phyloP scores from a whole-genome alignment of 2,113 vertebrate genomes.

The Panthera tigris region DNA sequence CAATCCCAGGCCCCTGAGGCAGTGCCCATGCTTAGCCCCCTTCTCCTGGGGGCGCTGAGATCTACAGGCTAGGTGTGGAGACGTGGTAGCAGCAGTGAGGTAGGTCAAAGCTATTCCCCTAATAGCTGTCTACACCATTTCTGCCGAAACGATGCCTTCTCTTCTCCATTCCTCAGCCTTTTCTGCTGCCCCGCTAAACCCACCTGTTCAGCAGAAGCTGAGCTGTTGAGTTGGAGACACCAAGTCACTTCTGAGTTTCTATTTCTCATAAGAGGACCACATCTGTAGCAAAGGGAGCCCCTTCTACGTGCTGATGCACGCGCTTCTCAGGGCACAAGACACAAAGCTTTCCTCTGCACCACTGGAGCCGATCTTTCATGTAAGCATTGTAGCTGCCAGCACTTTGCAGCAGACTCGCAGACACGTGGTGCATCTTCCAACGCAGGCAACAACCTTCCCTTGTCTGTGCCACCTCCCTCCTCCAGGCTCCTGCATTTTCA shows the following conservation, averaged over 20 bases:
- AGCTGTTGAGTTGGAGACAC: background rate
- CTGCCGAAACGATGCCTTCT: background rate
- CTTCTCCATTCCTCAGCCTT: background rate
- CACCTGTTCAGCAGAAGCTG: background rate
- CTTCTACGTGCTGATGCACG: background rate
- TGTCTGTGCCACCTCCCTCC: background rate
- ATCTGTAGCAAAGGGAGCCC: background rate
- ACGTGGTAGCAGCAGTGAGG: background rate
- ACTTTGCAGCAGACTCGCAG: constrained; percentile 20
- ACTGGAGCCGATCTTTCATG: background rate
- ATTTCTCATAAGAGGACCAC: background rate
- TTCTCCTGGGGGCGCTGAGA: background rate
- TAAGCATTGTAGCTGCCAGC: background rate
- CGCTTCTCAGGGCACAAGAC: background rate
- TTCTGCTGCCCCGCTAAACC: background rate
- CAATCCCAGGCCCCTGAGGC: background rate
- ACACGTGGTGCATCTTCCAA: background rate
- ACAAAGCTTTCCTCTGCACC: background rate
- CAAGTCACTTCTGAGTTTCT: background rate
- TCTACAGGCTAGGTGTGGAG: background rate
- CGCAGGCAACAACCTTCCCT: background rate
- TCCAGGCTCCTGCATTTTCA: background rate
- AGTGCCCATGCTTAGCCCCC: background rate
- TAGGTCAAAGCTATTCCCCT: background rate
- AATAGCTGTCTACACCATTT: background rate